These are phyloP conservation scores for Rachycentron canadum DNA, from an alignment of 2,797 vertebrate genomes.

Conservation along the genomic window DNA sequence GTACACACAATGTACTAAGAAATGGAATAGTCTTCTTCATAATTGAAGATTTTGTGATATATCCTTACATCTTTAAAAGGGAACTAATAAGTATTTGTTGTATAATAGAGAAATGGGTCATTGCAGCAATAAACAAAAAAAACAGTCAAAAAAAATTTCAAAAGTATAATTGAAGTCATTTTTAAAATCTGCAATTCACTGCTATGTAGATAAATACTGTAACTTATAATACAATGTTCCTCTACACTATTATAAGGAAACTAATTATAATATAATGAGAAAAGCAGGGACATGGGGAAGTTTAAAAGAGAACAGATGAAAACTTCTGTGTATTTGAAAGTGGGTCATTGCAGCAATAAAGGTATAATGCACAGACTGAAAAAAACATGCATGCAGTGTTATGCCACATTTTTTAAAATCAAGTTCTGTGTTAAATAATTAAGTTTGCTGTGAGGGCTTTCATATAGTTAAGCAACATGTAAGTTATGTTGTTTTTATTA, in stretches of 20 bases:
- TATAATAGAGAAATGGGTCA: not conserved
- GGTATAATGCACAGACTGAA: not conserved
- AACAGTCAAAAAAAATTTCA: not conserved
- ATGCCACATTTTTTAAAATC: not conserved
- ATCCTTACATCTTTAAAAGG: not conserved
- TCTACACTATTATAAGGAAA: not conserved
- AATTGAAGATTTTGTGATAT: not conserved
- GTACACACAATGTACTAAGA: not conserved
- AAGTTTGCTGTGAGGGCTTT: not conserved
- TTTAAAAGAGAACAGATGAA: not conserved
- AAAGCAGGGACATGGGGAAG: not conserved
- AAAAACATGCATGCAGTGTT: not conserved
- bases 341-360: not conserved
- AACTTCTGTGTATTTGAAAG: not conserved
- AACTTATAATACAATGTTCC: not conserved
- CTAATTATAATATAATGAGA: not conserved
- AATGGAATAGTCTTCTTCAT: not conserved
- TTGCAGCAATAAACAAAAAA: not conserved
- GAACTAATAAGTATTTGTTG: constrained; percentile 1
- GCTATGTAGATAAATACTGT: not conserved
- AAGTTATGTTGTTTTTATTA: not conserved
- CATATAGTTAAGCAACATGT: not conserved
- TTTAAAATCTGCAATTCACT: not conserved
- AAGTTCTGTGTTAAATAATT: not conserved
- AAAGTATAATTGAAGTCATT: not conserved